Percentiles rank a stretch among this genome's conserved stretches.
phyloP scores from a whole-genome alignment of 2,797 vertebrate species.

The Pipistrellus nathusii region DNA sequence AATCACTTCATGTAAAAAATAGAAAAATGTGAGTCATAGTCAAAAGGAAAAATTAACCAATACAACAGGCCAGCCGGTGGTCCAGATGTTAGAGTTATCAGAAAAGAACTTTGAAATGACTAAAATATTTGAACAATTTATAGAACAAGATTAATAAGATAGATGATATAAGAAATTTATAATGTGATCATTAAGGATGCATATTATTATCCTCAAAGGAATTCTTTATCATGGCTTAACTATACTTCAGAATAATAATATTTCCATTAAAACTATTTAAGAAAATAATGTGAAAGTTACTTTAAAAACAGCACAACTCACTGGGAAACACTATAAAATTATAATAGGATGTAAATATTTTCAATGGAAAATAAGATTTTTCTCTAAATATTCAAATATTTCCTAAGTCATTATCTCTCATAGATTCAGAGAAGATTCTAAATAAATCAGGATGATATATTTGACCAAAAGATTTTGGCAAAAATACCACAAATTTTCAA shows the following conservation, averaged over 20 bases:
- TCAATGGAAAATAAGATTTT: neutral
- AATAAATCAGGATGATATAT: neutral
- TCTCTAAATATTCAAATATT: constrained; percentile 12
- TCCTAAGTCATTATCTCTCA: constrained; percentile 15
- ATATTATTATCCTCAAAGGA: neutral
- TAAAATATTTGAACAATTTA: neutral
- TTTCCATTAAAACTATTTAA: constrained; percentile 20
- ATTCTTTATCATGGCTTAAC: neutral
- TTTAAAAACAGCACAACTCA: constrained; percentile 12
- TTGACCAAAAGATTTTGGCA: neutral
- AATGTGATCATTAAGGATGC: neutral
- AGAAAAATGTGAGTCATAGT: neutral
- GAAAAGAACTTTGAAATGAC: neutral
- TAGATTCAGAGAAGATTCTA: neutral
- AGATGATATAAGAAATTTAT: neutral
- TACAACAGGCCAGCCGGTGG: neutral
- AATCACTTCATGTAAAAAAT: neutral
- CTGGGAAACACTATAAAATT: constrained; percentile 30
- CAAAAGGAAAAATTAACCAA: constrained; percentile 24
- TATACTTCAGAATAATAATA: neutral
- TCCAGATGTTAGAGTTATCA: neutral
- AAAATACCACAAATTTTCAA: constrained; percentile 4
- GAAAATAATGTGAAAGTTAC: neutral
- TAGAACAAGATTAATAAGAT: neutral
- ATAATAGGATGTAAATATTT: neutral